A percentile compares a stretch with the other conserved stretches of the same genome.
These are phyloP conservation scores for Lottia gigantea DNA, from an alignment of 2,888 invertebrate genomes.

Conservation along the genomic window DNA sequence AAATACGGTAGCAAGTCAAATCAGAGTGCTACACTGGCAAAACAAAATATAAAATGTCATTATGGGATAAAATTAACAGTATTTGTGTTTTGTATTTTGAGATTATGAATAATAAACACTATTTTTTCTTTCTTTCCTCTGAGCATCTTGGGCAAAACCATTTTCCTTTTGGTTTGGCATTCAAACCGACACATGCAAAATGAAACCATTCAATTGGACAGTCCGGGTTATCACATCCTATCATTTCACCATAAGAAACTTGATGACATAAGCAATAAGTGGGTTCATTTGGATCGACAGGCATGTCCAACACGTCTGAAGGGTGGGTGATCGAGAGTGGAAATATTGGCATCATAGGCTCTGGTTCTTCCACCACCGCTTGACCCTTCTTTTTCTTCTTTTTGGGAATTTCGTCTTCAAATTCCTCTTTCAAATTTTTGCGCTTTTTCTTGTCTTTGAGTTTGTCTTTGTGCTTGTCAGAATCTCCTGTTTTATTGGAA, in stretches of 20 bases:
- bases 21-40: too few relatives aligned
- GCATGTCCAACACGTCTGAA: constrained; percentile 77
- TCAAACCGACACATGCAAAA: constrained; percentile 70
- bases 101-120: not conserved
- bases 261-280: constrained; percentile 98
- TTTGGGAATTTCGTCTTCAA: constrained; percentile 64
- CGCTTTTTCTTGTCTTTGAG: constrained; percentile 64
- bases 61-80: too few relatives aligned
- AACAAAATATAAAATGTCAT: too few relatives aligned
- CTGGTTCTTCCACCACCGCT: constrained; percentile 24
- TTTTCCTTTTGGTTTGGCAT: constrained; percentile 70
- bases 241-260: constrained; percentile 94
- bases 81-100: too few relatives aligned
- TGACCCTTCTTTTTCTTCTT: constrained; percentile 65
- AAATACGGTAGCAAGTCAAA: too few relatives aligned
- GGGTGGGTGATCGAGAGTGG: constrained; percentile 63
- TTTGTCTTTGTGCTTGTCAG: constrained; percentile 34
- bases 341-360: constrained; percentile 33
- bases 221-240: constrained; percentile 87
- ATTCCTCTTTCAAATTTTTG: constrained; percentile 61
- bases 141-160: constrained; percentile 71
- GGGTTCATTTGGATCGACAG: constrained; percentile 93
- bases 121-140: constrained; percentile 70
- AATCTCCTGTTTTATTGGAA: constrained; percentile 71
- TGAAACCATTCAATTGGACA: constrained; percentile 73